A percentile compares a stretch with the other conserved stretches of the same genome.
These are phyloP conservation scores for Gymnothorax reevesii DNA, from an alignment of 2,797 vertebrate genomes.

Conservation along the genomic window DNA sequence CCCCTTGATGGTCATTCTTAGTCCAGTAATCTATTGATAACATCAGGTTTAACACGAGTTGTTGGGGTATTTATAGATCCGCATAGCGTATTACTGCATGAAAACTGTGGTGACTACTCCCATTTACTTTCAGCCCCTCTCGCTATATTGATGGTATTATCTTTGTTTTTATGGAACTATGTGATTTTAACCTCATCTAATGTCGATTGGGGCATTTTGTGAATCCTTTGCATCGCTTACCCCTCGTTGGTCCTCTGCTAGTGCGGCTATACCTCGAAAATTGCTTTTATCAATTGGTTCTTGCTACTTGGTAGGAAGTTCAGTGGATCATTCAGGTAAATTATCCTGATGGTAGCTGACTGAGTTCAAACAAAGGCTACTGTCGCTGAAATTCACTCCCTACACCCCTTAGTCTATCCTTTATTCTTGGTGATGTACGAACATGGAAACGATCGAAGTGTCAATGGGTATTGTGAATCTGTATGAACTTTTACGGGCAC, in stretches of 20 bases:
- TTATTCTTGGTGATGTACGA: background rate
- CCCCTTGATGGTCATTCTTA: background rate
- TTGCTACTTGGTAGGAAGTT: background rate
- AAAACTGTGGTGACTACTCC: background rate
- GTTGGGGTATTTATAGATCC: background rate
- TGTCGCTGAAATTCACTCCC: too few relatives aligned
- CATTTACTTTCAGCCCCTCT: background rate
- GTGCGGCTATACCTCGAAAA: background rate
- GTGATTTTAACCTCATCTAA: background rate
- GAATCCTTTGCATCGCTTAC: constrained; percentile 13
- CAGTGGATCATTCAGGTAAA: background rate
- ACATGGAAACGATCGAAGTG: background rate
- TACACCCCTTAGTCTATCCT: background rate
- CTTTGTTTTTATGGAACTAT: background rate
- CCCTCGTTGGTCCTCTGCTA: background rate
- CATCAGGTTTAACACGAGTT: background rate
- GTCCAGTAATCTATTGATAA: background rate
- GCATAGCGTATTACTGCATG: background rate
- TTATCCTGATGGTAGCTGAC: background rate
- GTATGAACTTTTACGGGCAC: background rate
- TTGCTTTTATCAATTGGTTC: background rate
- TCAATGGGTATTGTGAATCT: background rate
- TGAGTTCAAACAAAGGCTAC: background rate
- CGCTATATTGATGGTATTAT: background rate
- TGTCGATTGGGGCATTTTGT: background rate